A percentile compares a stretch with the other conserved stretches of the same genome.
Evolutionary conservation across 1,140 invertebrate species (phyloP).

Genomic region (Paracyclopina nana): DNA sequence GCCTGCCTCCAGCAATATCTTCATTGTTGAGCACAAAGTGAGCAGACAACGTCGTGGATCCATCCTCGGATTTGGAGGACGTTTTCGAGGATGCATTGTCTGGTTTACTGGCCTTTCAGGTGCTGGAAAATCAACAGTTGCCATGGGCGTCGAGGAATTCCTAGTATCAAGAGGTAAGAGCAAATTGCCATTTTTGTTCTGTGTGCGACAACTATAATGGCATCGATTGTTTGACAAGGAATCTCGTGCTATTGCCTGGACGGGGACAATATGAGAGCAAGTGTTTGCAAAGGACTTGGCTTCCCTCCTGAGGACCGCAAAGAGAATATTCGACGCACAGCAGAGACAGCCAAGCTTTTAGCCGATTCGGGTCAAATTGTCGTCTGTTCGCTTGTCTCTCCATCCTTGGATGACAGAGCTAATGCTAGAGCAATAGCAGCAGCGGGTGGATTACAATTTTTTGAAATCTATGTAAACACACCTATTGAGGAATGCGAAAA

Average conservation of each 20-base stretch:
- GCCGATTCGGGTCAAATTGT: slow-evolving; percentile 89
- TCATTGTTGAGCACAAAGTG: slow-evolving; percentile 82
- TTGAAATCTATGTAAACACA: slow-evolving; percentile 91
- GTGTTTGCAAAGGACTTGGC: slow-evolving; percentile 84
- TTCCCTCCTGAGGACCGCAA: slow-evolving; percentile 76
- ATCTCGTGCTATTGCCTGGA: slow-evolving; percentile 85
- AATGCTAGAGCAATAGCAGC: slow-evolving; percentile 71
- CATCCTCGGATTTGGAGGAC: slow-evolving; percentile 70
- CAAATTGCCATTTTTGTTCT: too few relatives aligned
- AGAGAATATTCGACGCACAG: slow-evolving; percentile 90
- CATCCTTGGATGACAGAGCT: slow-evolving; percentile 76
- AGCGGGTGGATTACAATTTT: slow-evolving; percentile 68
- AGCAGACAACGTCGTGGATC: slow-evolving; percentile 74
- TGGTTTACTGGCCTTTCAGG: slow-evolving; percentile 73
- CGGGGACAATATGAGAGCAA: slow-evolving; percentile 90
- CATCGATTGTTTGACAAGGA: too few relatives aligned
- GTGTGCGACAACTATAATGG: too few relatives aligned
- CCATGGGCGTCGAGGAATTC: slow-evolving; percentile 85
- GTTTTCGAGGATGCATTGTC: slow-evolving; percentile 88
- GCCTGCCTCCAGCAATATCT: slow-evolving; percentile 73
- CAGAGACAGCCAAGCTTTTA: slow-evolving; percentile 92
- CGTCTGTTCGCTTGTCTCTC: slow-evolving; percentile 92
- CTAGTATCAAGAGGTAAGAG: slow-evolving; percentile 52
- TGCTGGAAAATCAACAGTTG: slow-evolving; percentile 90
- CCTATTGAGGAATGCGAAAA: slow-evolving; percentile 82